Base-by-base conservation (phyloP, 2,113 vertebrate species). In the Dipodomys spectabilis region DNA sequence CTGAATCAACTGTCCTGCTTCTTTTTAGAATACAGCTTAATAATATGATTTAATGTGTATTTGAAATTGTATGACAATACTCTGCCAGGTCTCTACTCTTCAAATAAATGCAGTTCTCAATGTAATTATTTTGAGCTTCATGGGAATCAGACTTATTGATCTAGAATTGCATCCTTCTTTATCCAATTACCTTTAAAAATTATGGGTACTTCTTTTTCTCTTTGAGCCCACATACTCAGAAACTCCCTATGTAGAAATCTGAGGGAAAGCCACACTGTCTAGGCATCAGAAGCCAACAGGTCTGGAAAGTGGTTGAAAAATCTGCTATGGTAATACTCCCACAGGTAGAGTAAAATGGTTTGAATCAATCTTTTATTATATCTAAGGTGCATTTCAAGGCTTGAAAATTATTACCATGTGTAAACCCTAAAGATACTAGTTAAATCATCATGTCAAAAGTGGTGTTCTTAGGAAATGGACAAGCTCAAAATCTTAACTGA, bases 81-180 rank as follows among this genome's bases (percentile, higher is more conserved):
- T 74, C 53, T n/a, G 28, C 20, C 39, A 78, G 64, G 16, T n/a
- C 35, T 79, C 2, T 73, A 10, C 25, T 79, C 28, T 72, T 88
- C 27, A 78, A 91, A 68, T 80, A 62, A 93, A 88, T 80, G 19
- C 25, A 44, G 45, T 92, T 86, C 60, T 94, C 53, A 82, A 7
- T 93, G 44, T 84, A 95, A 95, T 95, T 95, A 86, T 68, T 74
- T 91, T 84, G 53, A 82, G 69, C 69, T 83, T 71, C 60, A 28
- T 69, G 65, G 68, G 72, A 86, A 77, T 94, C 62, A 93, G 91
- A 65, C 1, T 8, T 86, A 93, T 67, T 69, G 69, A 89, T 87
- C 65, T 78, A 88, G 75, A 96, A 86, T 81, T 64, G 68, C 27
- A 92, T 65, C 12, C 77, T 81, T 94, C 77, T 86, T 95, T 81